Evolutionary conservation across 2,113 vertebrate genomes (phyloP).

Genomic region (Crotophaga sulcirostris): DNA sequence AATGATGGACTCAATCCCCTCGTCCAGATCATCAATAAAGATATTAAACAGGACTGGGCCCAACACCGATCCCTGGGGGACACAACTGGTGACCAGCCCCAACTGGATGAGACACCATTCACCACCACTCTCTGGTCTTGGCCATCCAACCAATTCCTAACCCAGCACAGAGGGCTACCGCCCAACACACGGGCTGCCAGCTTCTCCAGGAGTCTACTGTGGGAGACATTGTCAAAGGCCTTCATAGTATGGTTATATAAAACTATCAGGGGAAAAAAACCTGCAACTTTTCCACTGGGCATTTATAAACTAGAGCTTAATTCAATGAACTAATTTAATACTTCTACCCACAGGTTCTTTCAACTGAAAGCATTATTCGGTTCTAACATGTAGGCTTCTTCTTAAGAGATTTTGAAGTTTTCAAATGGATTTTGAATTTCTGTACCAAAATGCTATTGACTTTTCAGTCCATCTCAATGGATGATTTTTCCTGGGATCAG

Average conservation of each 20-base stretch:
- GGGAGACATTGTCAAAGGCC: no score
- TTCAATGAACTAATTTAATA: not conserved
- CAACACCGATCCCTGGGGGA: no score
- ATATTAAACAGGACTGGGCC: no score
- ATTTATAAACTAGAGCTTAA: not conserved
- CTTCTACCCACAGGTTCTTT: not conserved
- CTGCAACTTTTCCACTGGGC: not conserved
- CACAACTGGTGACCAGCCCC: no score
- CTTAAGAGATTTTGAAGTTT: not conserved
- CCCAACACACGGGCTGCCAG: no score
- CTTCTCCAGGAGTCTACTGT: no score
- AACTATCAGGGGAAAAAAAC: not conserved
- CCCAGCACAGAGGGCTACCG: no score
- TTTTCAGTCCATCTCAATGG: not conserved
- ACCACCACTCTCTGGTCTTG: no score
- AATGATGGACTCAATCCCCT: no score
- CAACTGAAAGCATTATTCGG: not conserved
- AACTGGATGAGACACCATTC: no score
- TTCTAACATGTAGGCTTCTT: not conserved
- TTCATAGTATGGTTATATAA: not conserved
- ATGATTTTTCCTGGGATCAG: not conserved
- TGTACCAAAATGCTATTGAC: not conserved
- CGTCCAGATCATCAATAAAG: no score
- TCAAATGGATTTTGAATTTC: not conserved
- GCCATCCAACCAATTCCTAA: no score